These are phyloP conservation scores for Antheraea assamensis DNA, from an alignment of 2,888 invertebrate species.

Conservation along the genomic window DNA sequence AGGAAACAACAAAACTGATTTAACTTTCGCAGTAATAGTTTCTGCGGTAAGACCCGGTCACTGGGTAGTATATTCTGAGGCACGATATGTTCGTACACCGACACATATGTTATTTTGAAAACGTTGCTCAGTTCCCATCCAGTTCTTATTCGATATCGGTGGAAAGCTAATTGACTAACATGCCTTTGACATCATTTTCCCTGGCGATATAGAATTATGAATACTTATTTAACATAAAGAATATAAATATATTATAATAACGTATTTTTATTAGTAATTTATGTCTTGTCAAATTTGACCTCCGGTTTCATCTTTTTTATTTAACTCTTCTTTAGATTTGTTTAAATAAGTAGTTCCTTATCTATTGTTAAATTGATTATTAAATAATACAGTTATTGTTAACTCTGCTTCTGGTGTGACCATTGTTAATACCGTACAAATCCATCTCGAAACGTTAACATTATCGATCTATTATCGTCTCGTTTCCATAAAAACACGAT, in stretches of 20 bases:
- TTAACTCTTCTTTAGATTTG: too few species aligned
- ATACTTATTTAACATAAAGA: too few species aligned
- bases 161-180: too few species aligned
- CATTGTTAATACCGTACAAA: not conserved
- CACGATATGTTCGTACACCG: constrained; percentile 31
- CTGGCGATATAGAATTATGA: too few species aligned
- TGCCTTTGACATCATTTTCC: too few species aligned
- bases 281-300: too few species aligned
- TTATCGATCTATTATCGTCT: constrained; percentile 33
- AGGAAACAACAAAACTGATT: constrained; percentile 66
- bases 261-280: too few species aligned
- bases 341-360: not conserved
- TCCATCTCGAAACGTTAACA: not conserved
- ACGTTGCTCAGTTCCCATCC: not conserved
- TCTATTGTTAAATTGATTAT: not conserved
- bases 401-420: not conserved
- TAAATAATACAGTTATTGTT: not conserved
- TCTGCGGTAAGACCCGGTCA: constrained; percentile 50
- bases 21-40: constrained; percentile 69
- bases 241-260: too few species aligned
- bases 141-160: not conserved
- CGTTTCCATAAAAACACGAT: constrained; percentile 31
- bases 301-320: too few species aligned
- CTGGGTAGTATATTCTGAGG: constrained; percentile 30
- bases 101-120: not conserved